Conservation (phyloP, 2,113 vertebrate genomes). For the Nannospalax galili region DNA sequence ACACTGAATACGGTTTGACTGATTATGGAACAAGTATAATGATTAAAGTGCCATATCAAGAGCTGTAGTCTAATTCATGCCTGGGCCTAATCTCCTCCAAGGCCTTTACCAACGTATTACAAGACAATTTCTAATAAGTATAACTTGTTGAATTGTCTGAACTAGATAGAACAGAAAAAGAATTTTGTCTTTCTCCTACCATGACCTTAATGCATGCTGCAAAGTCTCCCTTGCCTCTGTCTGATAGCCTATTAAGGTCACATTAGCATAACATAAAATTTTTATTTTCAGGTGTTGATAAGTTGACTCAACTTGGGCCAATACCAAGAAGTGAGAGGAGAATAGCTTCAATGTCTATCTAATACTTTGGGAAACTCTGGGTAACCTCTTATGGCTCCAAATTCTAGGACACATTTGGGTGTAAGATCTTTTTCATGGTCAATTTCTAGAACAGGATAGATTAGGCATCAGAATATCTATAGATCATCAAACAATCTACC, state of each 20-base stretch:
- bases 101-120: not conserved
- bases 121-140: not conserved
- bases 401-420: not conserved
- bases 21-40: not conserved
- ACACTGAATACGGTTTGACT: not conserved
- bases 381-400: not conserved
- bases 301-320: not conserved
- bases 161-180: not conserved
- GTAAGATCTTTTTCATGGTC: not conserved
- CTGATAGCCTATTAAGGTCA: not conserved
- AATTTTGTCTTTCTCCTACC: not conserved
- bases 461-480: not conserved
- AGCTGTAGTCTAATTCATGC: not conserved
- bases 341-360: not conserved
- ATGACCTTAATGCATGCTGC: not conserved
- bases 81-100: not conserved
- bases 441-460: not conserved
- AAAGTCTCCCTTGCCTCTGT: not conserved
- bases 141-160: not conserved
- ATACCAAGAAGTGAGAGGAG: no score
- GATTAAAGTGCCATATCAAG: not conserved
- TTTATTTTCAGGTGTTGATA: constrained; percentile 3
- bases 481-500: not conserved
- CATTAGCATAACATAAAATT: not conserved
- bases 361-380: not conserved